A percentile compares a stretch with the other conserved stretches of the same genome.
phyloP scores from a whole-genome alignment of 1,140 invertebrate genomes.

The Frieseomelitta varia region DNA sequence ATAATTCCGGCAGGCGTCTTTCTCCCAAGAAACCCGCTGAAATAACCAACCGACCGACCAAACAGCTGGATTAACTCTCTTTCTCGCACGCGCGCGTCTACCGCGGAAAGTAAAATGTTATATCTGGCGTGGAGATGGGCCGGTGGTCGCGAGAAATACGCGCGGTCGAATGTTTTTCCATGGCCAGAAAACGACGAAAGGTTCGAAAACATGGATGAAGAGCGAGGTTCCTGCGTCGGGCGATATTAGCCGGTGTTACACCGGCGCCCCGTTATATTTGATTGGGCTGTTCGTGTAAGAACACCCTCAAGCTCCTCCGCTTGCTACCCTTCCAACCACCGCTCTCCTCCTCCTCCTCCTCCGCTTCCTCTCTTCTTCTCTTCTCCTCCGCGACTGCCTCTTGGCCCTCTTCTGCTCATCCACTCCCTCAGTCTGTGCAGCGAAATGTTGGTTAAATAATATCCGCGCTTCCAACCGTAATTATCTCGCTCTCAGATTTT shows the following conservation, averaged over 20 bases:
- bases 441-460: constrained; percentile 80
- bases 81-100: constrained; percentile 41
- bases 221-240: constrained; percentile 27
- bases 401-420: constrained; percentile 54
- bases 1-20: constrained; percentile 34
- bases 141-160: constrained; percentile 44
- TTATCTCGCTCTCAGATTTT: constrained; percentile 80
- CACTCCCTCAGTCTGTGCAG: constrained; percentile 64
- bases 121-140: constrained; percentile 43
- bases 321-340: background rate
- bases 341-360: background rate
- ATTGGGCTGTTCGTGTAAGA: constrained; percentile 74
- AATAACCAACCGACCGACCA: constrained; percentile 28
- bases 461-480: constrained; percentile 78
- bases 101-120: constrained; percentile 66
- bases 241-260: constrained; percentile 67
- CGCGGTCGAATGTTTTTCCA: constrained; percentile 60
- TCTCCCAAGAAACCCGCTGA: constrained; percentile 42
- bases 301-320: constrained; percentile 63
- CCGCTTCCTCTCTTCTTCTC: background rate
- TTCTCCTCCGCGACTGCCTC: background rate
- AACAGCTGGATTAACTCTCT: constrained; percentile 33
- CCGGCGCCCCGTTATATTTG: constrained; percentile 73
- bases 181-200: constrained; percentile 47
- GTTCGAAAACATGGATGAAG: constrained; percentile 65